These are phyloP conservation scores for Drosophila koepferae DNA, from an alignment of 2,888 invertebrate species.

Conservation along the genomic window DNA sequence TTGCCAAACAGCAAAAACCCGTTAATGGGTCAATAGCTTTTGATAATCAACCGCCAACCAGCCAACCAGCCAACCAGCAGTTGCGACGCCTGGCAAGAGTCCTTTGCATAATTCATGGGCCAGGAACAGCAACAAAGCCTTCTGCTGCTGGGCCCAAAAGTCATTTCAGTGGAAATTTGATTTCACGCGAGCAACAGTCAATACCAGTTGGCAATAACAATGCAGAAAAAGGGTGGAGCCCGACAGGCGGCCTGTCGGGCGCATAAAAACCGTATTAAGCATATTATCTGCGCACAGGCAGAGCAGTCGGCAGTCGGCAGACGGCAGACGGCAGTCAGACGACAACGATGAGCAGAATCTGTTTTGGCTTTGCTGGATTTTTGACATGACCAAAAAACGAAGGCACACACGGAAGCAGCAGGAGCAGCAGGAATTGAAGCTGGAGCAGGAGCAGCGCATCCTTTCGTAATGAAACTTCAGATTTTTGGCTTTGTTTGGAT, in stretches of 20 bases:
- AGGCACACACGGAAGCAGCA: conserved; percentile 42
- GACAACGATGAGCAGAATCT: conserved; percentile 58
- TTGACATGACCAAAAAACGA: conserved; percentile 67
- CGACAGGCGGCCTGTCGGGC: conserved; percentile 41
- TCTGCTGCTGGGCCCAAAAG: conserved; percentile 60
- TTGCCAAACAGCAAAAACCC: conserved; percentile 50
- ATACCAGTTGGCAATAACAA: conserved; percentile 76
- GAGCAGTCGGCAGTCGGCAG: conserved; percentile 63
- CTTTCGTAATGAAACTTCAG: conserved; percentile 78
- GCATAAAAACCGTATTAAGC: conserved; percentile 81
- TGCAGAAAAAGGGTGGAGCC: conserved; percentile 43
- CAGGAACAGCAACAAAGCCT: conserved; percentile 33
- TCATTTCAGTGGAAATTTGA: conserved; percentile 79
- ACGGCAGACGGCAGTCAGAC: conserved; percentile 38
- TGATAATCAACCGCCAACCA: conserved; percentile 47
- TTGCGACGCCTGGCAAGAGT: conserved; percentile 45
- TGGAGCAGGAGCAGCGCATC: conserved; percentile 44
- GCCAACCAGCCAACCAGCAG: conserved; percentile 20
- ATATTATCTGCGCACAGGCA: conserved; percentile 72
- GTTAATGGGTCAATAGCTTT: conserved; percentile 79
- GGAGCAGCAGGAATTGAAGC: conserved; percentile 2
- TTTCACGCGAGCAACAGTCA: conserved; percentile 74
- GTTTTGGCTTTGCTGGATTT: conserved; percentile 66
- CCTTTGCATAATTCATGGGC: conserved; percentile 76
- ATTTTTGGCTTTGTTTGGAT: conserved; percentile 67